Percentiles rank a stretch among this genome's conserved stretches.
Conservation (phyloP, 37 sponge, comb jelly and placozoan genomes). For the Tethya wilhelma region DNA sequence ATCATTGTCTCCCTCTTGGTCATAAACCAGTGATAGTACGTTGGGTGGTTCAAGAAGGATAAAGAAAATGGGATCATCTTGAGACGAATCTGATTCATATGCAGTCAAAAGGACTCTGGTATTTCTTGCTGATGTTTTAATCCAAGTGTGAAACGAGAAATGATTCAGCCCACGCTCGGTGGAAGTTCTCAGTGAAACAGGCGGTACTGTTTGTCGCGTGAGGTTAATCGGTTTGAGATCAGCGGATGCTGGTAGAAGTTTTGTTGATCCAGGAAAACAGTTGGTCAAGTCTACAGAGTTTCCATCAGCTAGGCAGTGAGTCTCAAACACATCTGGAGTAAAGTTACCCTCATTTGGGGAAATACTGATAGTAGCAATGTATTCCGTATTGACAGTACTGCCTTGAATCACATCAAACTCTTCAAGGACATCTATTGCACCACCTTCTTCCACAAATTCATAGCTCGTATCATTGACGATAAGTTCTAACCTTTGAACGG, state of each 20-base stretch:
- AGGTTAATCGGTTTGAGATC: background rate
- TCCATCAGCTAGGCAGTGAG: constrained; percentile 12
- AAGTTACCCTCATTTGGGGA: constrained; percentile 11
- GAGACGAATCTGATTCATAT: background rate
- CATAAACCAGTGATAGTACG: no score
- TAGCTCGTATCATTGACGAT: constrained; percentile 5
- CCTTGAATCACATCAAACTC: constrained; percentile 15
- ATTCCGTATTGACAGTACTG: background rate
- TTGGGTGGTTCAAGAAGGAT: constrained; percentile 9
- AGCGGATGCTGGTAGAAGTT: background rate
- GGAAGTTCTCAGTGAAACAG: background rate
- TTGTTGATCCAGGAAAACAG: constrained; percentile 21
- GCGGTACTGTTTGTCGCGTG: background rate
- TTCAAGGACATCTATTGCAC: constrained; percentile 14
- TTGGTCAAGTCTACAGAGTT: background rate
- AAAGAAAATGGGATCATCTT: constrained; percentile 13
- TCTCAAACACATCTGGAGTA: constrained; percentile 2
- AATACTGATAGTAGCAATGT: constrained; percentile 12
- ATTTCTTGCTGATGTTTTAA: background rate
- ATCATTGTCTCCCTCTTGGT: background rate
- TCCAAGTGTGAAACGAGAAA: constrained; percentile 36
- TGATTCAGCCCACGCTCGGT: background rate
- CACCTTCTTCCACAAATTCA: constrained; percentile 42
- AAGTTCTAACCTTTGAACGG: constrained; percentile 2
- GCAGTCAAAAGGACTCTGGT: constrained; percentile 5